These are phyloP conservation scores for Ceraclea dissimilis DNA, from an alignment of 2,888 invertebrate genomes.

Conservation along the genomic window DNA sequence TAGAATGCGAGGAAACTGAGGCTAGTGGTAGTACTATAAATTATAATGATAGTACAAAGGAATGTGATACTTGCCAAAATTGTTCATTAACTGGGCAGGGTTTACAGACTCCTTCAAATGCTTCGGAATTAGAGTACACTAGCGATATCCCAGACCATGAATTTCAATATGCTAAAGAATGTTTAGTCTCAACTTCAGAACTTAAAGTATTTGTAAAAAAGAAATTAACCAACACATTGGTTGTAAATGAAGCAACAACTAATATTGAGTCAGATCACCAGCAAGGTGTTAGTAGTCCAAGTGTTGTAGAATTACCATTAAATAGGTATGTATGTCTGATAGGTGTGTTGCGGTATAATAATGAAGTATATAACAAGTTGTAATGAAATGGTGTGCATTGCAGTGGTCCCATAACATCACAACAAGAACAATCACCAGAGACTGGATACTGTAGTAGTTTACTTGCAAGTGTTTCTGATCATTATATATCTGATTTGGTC, in stretches of 20 bases:
- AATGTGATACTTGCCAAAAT: conserved; percentile 48
- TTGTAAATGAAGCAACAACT: conserved; percentile 33
- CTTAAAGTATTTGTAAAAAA: conserved; percentile 41
- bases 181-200: conserved; percentile 29
- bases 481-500: conserved; percentile 67
- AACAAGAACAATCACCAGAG: neutral
- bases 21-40: conserved; percentile 42
- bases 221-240: conserved; percentile 41
- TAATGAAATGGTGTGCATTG: neutral
- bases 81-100: conserved; percentile 49
- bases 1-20: conserved; percentile 47
- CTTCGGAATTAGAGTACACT: conserved; percentile 60
- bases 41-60: conserved; percentile 41
- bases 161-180: conserved; percentile 38
- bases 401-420: neutral
- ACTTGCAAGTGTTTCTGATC: conserved; percentile 55
- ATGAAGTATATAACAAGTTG: neutral
- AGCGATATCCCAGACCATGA: conserved; percentile 37
- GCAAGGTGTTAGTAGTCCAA: neutral
- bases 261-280: neutral
- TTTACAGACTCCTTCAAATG: conserved; percentile 70
- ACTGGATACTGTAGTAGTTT: conserved; percentile 52
- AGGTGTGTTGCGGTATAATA: neutral
- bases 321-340: no score
- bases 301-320: neutral